Evolutionary conservation across 2,797 vertebrate species (phyloP), one percentile per base, ranked within the genome.

Genomic region (Mastacembelus armatus): DNA sequence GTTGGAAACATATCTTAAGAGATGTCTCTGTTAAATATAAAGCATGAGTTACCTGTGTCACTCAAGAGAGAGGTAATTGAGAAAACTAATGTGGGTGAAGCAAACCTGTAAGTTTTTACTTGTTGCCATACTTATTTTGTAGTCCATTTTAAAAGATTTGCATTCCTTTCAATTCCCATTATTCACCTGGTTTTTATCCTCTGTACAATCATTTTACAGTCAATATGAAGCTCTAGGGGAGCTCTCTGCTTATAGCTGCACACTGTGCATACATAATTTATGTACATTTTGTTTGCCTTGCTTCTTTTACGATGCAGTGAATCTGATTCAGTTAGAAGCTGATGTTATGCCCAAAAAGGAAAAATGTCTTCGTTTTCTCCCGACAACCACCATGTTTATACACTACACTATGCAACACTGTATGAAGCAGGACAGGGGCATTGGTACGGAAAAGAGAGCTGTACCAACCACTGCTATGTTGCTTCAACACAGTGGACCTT

Each of bases 401-500:
- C 39, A 59, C 49, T 59, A 51, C 24, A 51, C 61, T 66, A 39
- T n/a, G n/a, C n/a, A n/a, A n/a, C 70, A 80, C 60, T 72, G 71
- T 60, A 66, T 69, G 43, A 70, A 67, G 61, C 56, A 69, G 80
- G 77, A 80, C 70, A 54, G 30, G 58, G 66, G 72, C 71, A 71
- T 36, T 68, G 69, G 75, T 77, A 66, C 22, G 18, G 63, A 79
- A 87, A 84, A 72, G 58, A 80, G 78, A 71, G 66, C 60, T 83
- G 78, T 64, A 80, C 60, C 61, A 67, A 58, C 77, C 78, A 29
- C 84, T 10, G 27, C 75, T 74, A 32, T 88, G 80, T 83, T 85
- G 82, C 77, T 78, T 82, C 66, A 72, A 86, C 84, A 81, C 81
- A 68, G 60, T 15, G 26, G 78, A 88, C 81, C 85, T 79, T 49